phyloP scores from a whole-genome alignment of 2,797 vertebrate species.

The Hemibagrus guttatus region DNA sequence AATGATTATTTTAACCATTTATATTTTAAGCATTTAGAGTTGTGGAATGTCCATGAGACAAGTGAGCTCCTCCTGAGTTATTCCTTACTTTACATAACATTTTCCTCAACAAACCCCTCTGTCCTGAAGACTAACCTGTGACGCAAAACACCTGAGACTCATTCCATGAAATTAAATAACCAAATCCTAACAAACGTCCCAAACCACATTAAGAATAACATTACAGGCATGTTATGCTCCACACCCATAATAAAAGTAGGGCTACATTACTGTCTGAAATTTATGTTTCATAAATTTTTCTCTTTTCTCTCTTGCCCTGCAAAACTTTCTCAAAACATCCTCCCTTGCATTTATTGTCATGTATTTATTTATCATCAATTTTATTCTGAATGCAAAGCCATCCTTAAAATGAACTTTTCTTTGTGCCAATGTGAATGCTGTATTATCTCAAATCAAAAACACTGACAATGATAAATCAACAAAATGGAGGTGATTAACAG shows the following conservation, averaged over 20 bases:
- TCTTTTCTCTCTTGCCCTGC: neutral
- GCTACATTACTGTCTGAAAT: neutral
- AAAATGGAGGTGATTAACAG: conserved; percentile 13
- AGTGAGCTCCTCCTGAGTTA: neutral
- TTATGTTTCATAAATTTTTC: neutral
- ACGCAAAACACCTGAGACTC: neutral
- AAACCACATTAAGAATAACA: neutral
- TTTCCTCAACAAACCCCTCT: neutral
- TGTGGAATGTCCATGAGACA: neutral
- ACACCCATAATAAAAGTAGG: neutral
- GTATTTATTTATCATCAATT: neutral
- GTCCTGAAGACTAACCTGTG: neutral
- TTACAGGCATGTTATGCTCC: neutral
- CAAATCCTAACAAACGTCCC: neutral
- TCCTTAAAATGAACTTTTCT: neutral
- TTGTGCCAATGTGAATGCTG: neutral
- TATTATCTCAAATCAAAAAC: neutral
- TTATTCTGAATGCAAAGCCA: neutral
- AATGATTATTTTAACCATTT: neutral
- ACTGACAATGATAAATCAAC: neutral
- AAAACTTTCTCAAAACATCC: neutral
- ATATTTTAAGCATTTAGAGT: neutral
- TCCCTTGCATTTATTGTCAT: neutral
- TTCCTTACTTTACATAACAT: neutral
- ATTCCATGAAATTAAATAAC: neutral